Conservation (phyloP, 2,113 vertebrate species). For the Semnornis frantzii region DNA sequence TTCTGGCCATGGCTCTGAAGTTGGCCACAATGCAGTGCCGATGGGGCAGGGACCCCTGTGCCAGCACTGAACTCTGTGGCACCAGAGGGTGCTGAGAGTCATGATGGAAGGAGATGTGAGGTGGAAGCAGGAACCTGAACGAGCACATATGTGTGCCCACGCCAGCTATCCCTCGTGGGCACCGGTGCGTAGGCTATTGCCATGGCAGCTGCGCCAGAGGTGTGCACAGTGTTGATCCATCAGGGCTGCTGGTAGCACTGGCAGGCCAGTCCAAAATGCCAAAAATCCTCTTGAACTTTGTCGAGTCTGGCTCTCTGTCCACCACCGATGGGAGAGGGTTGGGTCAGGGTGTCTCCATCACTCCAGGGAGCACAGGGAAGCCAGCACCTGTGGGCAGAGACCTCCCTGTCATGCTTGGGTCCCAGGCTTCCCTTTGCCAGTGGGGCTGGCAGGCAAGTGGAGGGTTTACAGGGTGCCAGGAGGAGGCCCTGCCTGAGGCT, state of each 20-base stretch:
- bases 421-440: not conserved
- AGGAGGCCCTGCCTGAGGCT: not conserved
- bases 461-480: not conserved
- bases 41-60: accelerated
- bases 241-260: not conserved
- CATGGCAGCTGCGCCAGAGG: not conserved
- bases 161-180: not conserved
- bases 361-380: not conserved
- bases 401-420: accelerated
- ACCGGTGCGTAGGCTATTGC: not conserved
- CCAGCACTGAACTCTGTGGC: accelerated
- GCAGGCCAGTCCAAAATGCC: not conserved
- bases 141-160: accelerated
- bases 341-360: accelerated
- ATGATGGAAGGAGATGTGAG: accelerated
- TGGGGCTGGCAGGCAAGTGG: not conserved
- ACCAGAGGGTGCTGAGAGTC: not conserved
- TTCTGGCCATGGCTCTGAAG: accelerated
- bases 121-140: accelerated
- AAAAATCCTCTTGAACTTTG: not conserved
- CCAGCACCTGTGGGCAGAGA: accelerated
- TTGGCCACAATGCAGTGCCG: accelerated
- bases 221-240: not conserved
- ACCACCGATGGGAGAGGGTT: accelerated
- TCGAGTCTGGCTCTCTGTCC: not conserved